Conservation (phyloP, 2,113 vertebrate species). For the Scomber scombrus region DNA sequence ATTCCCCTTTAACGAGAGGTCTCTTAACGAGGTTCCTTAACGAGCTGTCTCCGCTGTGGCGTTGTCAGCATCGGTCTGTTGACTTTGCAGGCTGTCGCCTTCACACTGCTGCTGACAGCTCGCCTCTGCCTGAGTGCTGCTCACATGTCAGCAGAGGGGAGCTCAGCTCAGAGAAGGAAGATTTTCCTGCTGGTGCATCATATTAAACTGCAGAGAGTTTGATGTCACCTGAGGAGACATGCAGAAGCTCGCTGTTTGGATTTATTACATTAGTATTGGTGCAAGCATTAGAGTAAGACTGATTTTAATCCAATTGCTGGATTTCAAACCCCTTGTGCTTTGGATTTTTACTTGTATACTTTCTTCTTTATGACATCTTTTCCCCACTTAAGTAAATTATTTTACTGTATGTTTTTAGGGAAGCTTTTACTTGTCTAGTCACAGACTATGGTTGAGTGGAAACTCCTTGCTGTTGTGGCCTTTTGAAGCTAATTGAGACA, state of each 20-base stretch:
- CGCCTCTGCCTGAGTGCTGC: conserved; percentile 29
- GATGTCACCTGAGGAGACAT: conserved; percentile 24
- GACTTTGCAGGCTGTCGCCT: conserved; percentile 34
- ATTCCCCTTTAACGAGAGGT: conserved; percentile 10
- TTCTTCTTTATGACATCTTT: not conserved
- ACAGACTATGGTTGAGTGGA: no score
- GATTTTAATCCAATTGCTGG: conserved; percentile 2
- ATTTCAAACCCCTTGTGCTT: not conserved
- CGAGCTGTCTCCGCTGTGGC: conserved; percentile 1
- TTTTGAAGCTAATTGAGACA: no score
- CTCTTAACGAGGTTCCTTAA: conserved; percentile 42
- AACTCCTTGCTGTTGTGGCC: no score
- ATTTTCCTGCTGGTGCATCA: conserved; percentile 32
- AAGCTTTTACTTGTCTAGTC: no score
- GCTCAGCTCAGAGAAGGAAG: conserved; percentile 6
- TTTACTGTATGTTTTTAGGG: no score
- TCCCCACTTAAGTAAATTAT: no score
- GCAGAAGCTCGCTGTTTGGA: not conserved
- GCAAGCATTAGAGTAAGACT: not conserved
- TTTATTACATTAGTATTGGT: not conserved
- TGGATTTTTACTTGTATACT: not conserved
- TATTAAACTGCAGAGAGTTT: conserved; percentile 7
- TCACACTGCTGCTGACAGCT: conserved; percentile 50
- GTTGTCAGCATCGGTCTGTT: conserved; percentile 19
- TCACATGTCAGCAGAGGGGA: conserved; percentile 26